Evolutionary conservation across 2,113 vertebrate species (phyloP).

Genomic region (Lanius collurio): DNA sequence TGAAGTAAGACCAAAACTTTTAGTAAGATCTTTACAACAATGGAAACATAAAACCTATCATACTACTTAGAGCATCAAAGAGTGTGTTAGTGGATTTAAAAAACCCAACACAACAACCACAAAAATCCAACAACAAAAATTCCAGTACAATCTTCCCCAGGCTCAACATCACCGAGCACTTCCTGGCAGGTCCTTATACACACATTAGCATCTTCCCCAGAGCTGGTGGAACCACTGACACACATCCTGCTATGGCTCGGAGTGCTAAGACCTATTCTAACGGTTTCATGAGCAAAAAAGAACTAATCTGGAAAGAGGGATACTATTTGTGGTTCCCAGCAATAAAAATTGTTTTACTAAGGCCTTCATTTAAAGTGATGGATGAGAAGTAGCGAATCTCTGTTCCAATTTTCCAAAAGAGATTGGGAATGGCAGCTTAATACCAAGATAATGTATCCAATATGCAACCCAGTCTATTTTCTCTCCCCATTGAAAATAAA

Average conservation of each 20-base stretch:
- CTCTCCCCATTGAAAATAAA: constrained; percentile 45
- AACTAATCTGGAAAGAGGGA: constrained; percentile 27
- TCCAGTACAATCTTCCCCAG: neutral
- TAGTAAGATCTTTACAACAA: neutral
- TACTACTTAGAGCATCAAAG: neutral
- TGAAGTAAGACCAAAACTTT: neutral
- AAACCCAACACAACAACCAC: neutral
- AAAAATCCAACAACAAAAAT: neutral
- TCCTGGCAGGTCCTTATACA: neutral
- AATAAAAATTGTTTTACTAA: constrained; percentile 60
- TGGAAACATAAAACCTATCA: neutral
- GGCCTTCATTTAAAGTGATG: constrained; percentile 52
- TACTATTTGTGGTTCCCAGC: constrained; percentile 28
- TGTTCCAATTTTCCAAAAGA: constrained; percentile 63
- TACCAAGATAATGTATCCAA: constrained; percentile 49
- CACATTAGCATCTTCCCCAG: neutral
- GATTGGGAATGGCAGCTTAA: constrained; percentile 68
- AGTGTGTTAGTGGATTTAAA: neutral
- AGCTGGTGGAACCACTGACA: constrained; percentile 5
- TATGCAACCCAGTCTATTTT: constrained; percentile 57
- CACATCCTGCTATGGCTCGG: neutral
- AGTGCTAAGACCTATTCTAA: constrained; percentile 35
- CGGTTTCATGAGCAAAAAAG: constrained; percentile 46
- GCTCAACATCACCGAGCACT: neutral
- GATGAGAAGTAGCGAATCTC: constrained; percentile 44